phyloP scores from a whole-genome alignment of 37 sponge, comb jelly and placozoan species.

The Beroe forskalii region DNA sequence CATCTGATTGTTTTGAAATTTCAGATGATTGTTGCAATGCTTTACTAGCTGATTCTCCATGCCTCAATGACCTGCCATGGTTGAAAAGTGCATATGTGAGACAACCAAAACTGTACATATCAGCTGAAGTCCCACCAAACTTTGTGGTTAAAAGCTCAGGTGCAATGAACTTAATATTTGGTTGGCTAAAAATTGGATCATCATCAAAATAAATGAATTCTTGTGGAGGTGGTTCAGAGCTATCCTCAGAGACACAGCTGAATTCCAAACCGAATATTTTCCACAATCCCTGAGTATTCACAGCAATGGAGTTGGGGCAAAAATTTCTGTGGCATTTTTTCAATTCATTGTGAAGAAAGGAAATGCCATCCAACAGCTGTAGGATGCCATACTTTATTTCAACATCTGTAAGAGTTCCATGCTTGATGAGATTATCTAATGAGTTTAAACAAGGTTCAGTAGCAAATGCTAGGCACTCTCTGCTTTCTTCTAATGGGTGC shows the following conservation, averaged over 20 bases:
- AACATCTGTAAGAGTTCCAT: constrained; percentile 5
- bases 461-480: constrained; percentile 61
- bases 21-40: neutral
- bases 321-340: constrained; percentile 41
- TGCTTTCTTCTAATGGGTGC: constrained; percentile 60
- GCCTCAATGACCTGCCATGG: neutral
- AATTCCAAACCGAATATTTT: constrained; percentile 58
- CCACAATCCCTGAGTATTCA: constrained; percentile 45
- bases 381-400: constrained; percentile 39
- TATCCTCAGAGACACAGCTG: constrained; percentile 47
- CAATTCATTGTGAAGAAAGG: constrained; percentile 38
- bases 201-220: constrained; percentile 37
- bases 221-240: constrained; percentile 55
- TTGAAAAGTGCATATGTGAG: constrained; percentile 39
- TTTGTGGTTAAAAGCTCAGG: constrained; percentile 22
- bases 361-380: constrained; percentile 41
- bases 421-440: neutral
- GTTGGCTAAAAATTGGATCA: constrained; percentile 28
- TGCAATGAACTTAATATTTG: constrained; percentile 12
- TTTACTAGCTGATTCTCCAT: neutral
- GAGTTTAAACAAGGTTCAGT: constrained; percentile 26
- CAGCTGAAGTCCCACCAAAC: constrained; percentile 22
- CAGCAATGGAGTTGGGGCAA: neutral
- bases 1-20: neutral
- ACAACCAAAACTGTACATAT: constrained; percentile 63